Conservation (phyloP, 37 sponge, comb jelly and placozoan genomes). For the Mnemiopsis leidyi region DNA sequence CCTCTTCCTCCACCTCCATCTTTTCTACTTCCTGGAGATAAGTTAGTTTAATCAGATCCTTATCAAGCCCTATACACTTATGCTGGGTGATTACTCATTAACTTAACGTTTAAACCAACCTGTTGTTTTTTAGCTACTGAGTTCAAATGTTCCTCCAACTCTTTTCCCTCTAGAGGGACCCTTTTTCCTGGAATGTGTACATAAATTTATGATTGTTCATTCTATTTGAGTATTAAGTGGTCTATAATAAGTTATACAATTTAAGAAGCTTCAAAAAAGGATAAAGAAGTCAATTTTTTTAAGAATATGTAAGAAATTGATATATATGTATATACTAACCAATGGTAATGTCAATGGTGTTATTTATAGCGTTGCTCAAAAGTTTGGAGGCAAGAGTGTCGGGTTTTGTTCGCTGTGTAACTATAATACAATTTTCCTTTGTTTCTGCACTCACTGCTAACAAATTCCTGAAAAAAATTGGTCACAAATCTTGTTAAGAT, state of each 20-base stretch:
- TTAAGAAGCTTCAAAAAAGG: too few species aligned
- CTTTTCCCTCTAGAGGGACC: slow-evolving; percentile 86
- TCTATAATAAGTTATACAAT: too few species aligned
- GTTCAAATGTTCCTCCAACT: slow-evolving; percentile 76
- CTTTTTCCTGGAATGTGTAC: slow-evolving; percentile 71
- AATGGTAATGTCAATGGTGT: slow-evolving; percentile 62
- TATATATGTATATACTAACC: too few species aligned
- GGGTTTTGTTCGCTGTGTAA: slow-evolving; percentile 60
- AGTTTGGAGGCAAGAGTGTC: slow-evolving; percentile 43
- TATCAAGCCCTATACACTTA: too few species aligned
- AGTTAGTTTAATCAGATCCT: too few species aligned
- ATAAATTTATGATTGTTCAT: too few species aligned
- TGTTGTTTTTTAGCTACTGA: slow-evolving; percentile 7
- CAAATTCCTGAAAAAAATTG: slow-evolving; percentile 40
- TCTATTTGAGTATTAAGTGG: too few species aligned
- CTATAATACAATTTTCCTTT: slow-evolving; percentile 47
- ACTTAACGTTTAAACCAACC: not conserved
- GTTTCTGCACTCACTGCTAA: slow-evolving; percentile 56
- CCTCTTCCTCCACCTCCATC: slow-evolving; percentile 50
- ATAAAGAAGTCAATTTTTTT: too few species aligned
- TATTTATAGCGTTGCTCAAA: slow-evolving; percentile 18
- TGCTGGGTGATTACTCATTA: too few species aligned
- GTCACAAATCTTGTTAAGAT: too few species aligned
- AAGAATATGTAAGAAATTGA: too few species aligned
- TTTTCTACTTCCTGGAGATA: not conserved